Conservation (phyloP, 2,888 invertebrate genomes). For the Cancer borealis region DNA sequence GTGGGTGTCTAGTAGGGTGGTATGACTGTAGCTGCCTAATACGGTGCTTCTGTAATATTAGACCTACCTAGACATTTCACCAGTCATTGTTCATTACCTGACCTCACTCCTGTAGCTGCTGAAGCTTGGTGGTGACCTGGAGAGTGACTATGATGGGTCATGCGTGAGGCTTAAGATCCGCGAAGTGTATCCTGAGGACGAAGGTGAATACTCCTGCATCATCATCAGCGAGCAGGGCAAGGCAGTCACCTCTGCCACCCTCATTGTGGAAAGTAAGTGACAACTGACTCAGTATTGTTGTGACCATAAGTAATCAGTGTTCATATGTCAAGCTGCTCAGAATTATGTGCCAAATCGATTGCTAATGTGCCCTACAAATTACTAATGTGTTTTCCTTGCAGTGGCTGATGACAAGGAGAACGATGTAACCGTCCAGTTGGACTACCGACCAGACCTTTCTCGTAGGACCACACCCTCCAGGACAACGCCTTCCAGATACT, state of each 20-base stretch:
- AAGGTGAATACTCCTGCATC: slow-evolving; percentile 92
- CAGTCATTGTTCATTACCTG: not conserved
- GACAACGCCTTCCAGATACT: slow-evolving; percentile 83
- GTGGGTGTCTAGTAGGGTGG: slow-evolving; percentile 79
- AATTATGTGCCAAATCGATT: not conserved
- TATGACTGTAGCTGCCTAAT: not conserved
- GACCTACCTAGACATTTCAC: not conserved
- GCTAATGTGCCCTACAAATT: too few species aligned
- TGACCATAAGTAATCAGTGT: not conserved
- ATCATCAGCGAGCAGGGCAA: slow-evolving; percentile 91
- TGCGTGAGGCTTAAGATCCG: slow-evolving; percentile 87
- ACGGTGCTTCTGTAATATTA: not conserved
- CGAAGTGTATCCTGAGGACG: slow-evolving; percentile 91
- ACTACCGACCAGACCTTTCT: slow-evolving; percentile 85
- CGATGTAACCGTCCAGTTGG: slow-evolving; percentile 85
- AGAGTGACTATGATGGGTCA: slow-evolving; percentile 85
- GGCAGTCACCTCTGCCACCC: slow-evolving; percentile 89
- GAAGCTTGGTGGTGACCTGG: slow-evolving; percentile 85
- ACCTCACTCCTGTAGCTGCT: slow-evolving; percentile 82
- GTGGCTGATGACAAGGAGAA: slow-evolving; percentile 92
- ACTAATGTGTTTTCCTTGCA: slow-evolving; percentile 79
- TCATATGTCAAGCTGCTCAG: not conserved
- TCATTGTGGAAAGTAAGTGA: slow-evolving; percentile 89
- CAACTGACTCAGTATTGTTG: not conserved
- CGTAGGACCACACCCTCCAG: slow-evolving; percentile 85